Base-by-base conservation (phyloP, 2,888 invertebrate species). In the Tachina lurida region DNA sequence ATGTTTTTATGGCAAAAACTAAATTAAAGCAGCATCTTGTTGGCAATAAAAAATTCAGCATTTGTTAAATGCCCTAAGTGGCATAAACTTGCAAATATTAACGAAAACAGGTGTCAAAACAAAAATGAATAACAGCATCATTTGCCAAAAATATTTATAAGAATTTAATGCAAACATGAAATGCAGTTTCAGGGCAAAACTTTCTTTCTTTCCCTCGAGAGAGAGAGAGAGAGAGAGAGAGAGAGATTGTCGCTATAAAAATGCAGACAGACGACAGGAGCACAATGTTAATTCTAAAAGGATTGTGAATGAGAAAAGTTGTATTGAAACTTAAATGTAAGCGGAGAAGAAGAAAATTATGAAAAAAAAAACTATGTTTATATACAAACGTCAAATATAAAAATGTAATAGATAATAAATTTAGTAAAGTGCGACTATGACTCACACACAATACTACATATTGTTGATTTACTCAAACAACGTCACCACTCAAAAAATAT, bases 91-190 rank as follows among this genome's bases (percentile, higher is more conserved):
- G n/a, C 45, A 43, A 17, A 15, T 9, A 31, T 65, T 47, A 47
- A 47, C 4, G 22, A 31, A 68, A 68, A 81, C 81, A 81, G 81
- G 75, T 81, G 74, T 75, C 75, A 75, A 63, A 81, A 70, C 81
- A 70, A 58, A 73, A 73, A 31, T 8, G 9, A 62, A 81, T 68
- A 68, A 56, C 60, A 74, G 58, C 73, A 47, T 73, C 80, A 80
- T 67, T 68, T 77, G 58, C 49, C 47, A 60, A 73, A 67, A 68
- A 58, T 47, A 65, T 65, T 47, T 45, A 1, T 10, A 47, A 47
- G 22, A 22, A 7, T 47, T 22, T 65, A 47, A 65, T 22, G 15
- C n/a, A 47, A 65, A 65, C 22, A 65, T 3, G 47, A 22, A 47
- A 47, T 15, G 1, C 22, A 22, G 9, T 47, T 22, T 19, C 3